phyloP scores from a whole-genome alignment of 1,140 invertebrate species.

The Physella acuta region DNA sequence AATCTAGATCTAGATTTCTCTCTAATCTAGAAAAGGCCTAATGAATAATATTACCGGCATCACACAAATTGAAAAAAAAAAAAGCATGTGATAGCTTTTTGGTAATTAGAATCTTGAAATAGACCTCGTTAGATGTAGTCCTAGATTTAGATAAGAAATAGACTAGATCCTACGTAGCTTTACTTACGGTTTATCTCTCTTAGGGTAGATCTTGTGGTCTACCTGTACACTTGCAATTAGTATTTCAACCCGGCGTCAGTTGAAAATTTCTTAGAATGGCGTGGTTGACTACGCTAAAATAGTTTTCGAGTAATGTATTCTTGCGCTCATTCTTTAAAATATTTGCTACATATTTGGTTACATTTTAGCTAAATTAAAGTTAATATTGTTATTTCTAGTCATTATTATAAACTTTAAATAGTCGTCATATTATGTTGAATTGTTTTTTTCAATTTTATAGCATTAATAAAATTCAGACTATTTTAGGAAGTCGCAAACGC shows the following conservation, averaged over 20 bases:
- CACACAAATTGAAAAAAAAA: no score
- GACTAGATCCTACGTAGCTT: neutral
- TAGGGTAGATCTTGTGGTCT: neutral
- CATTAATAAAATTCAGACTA: neutral
- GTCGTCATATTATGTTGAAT: neutral
- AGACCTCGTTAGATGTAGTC: neutral
- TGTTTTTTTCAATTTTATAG: neutral
- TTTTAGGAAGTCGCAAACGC: conserved; percentile 8
- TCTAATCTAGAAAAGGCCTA: no score
- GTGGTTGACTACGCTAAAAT: conserved; percentile 5
- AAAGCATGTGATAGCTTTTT: no score
- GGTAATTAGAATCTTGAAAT: no score
- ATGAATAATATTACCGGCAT: no score
- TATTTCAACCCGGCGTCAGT: neutral
- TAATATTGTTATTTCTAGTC: neutral
- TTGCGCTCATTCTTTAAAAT: neutral
- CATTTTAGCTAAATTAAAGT: neutral
- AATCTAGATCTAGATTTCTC: no score
- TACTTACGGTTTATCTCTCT: neutral
- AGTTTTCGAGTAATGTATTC: neutral
- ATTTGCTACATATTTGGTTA: no score
- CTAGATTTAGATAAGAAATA: neutral
- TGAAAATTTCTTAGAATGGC: neutral
- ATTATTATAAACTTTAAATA: neutral
- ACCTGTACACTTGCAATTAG: neutral